Conservation (phyloP, 2,888 invertebrate genomes). For the Gnatocerus cornutus region DNA sequence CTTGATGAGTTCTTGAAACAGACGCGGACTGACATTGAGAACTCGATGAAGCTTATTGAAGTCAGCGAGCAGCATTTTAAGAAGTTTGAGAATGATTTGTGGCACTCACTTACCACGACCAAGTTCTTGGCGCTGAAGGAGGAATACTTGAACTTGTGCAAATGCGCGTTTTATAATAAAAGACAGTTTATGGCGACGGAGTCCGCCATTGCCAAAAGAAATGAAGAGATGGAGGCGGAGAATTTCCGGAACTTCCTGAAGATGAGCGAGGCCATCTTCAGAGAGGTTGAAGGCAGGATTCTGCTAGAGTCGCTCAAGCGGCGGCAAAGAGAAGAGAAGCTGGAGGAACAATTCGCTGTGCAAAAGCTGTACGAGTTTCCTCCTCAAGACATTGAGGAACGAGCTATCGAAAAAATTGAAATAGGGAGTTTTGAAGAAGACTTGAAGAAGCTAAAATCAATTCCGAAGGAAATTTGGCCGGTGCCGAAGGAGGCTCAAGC, state of each 20-base stretch:
- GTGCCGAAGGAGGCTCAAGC: no score
- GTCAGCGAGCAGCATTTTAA: constrained; percentile 22
- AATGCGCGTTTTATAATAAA: constrained; percentile 36
- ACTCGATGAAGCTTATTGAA: constrained; percentile 24
- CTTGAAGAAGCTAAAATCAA: no score
- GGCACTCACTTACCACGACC: constrained; percentile 14
- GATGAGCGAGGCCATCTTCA: constrained; percentile 15
- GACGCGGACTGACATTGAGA: background rate
- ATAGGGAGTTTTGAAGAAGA: no score
- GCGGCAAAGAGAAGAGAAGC: no score
- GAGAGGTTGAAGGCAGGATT: constrained; percentile 6
- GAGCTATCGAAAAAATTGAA: no score
- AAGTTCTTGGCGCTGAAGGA: constrained; percentile 25
- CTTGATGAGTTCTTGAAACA: background rate
- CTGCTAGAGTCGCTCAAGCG: no score
- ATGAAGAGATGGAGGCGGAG: constrained; percentile 9
- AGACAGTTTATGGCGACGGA: constrained; percentile 33
- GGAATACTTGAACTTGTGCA: constrained; percentile 28
- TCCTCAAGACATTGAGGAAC: no score
- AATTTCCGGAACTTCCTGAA: constrained; percentile 4
- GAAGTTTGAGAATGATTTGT: constrained; percentile 21
- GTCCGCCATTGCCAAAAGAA: constrained; percentile 1
- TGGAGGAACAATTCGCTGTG: no score
- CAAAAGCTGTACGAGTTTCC: no score
- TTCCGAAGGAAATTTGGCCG: no score